Conservation (phyloP, 2,888 invertebrate species). For the Ornithoptera priamus region DNA sequence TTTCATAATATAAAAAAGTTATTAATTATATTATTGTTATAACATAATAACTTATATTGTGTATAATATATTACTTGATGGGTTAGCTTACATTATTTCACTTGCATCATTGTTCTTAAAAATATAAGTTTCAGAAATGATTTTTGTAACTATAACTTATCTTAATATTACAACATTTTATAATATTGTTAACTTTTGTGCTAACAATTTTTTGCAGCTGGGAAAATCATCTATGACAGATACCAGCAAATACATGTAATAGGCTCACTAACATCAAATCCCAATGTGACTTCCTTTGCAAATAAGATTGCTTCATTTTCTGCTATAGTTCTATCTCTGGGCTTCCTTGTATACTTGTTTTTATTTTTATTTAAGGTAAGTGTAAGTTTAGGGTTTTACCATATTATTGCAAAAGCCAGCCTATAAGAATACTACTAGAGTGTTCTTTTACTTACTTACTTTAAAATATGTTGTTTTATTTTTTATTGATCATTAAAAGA, state of each 20-base stretch:
- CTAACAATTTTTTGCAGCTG: constrained; percentile 73
- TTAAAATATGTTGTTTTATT: too few species aligned
- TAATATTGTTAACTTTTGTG: constrained; percentile 32
- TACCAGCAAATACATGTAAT: constrained; percentile 80
- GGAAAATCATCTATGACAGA: constrained; percentile 81
- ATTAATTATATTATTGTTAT: too few species aligned
- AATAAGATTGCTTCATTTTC: constrained; percentile 72
- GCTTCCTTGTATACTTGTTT: constrained; percentile 81
- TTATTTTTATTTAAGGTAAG: constrained; percentile 74
- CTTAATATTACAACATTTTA: background rate
- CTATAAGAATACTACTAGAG: background rate
- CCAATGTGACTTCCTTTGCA: constrained; percentile 70
- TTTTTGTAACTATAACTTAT: background rate
- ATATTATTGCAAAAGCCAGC: background rate
- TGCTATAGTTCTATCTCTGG: constrained; percentile 74
- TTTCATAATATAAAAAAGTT: too few species aligned
- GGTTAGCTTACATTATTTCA: too few species aligned
- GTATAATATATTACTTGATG: too few species aligned
- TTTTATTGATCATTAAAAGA: too few species aligned
- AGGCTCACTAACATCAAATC: constrained; percentile 73
- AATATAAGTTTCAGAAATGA: too few species aligned
- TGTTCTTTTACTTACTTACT: too few species aligned
- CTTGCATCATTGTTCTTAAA: too few species aligned
- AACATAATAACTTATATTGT: too few species aligned
- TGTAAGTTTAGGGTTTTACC: background rate